Percentiles rank a stretch among this genome's conserved stretches.
phyloP scores from a whole-genome alignment of 1,140 invertebrate species.

The Gonatopus flavifemur region DNA sequence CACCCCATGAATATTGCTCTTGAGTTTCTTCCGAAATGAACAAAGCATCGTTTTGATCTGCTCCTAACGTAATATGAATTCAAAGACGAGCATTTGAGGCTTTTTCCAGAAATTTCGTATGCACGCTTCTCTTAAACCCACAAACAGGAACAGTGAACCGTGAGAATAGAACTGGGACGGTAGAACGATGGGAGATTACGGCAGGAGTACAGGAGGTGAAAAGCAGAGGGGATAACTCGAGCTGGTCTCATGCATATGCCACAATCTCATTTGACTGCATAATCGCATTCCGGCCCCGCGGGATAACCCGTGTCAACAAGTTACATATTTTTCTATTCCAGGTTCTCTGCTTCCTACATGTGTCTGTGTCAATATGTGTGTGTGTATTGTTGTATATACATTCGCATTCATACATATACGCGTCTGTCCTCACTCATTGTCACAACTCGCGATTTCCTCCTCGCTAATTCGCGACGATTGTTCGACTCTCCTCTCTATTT shows the following conservation, averaged over 20 bases:
- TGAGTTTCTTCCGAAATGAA: no score
- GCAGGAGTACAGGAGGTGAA: no score
- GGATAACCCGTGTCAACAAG: constrained; percentile 56
- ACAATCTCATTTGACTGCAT: constrained; percentile 61
- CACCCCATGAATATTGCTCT: no score
- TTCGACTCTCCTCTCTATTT: constrained; percentile 10
- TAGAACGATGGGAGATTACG: no score
- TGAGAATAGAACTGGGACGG: no score
- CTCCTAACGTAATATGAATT: no score
- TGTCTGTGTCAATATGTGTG: not conserved
- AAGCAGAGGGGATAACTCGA: constrained; percentile 1
- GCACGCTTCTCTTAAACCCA: no score
- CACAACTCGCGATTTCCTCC: constrained; percentile 5
- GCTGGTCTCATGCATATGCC: constrained; percentile 54
- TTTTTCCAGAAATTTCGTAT: no score
- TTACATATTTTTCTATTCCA: constrained; percentile 47
- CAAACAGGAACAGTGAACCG: no score
- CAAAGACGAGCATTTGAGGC: no score
- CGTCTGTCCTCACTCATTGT: constrained; percentile 10
- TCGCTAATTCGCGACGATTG: constrained; percentile 26
- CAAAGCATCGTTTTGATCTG: no score
- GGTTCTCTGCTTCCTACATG: constrained; percentile 16
- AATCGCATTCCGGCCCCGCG: constrained; percentile 51
- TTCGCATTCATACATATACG: constrained; percentile 7
- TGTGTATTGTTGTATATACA: no score